These are phyloP conservation scores for Mystacornis crossleyi DNA, from an alignment of 2,113 vertebrate genomes.

Conservation along the genomic window DNA sequence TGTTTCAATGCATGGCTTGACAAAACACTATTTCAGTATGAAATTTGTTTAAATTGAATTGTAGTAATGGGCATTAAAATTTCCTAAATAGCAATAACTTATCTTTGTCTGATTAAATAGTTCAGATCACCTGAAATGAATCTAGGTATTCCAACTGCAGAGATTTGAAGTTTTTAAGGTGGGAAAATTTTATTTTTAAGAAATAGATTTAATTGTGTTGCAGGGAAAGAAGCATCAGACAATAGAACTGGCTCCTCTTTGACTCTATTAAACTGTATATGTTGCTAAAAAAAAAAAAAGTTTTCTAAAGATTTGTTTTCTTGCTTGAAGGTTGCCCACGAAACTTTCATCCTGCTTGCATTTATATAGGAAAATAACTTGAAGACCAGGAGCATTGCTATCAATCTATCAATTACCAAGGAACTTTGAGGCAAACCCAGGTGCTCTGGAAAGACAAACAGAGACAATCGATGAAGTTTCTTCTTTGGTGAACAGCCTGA, in stretches of 20 bases:
- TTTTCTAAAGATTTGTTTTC: background rate
- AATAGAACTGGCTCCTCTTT: background rate
- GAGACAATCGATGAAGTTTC: background rate
- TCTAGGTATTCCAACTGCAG: background rate
- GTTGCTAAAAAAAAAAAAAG: background rate
- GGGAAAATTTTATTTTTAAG: background rate
- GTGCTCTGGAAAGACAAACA: background rate
- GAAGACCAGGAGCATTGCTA: background rate
- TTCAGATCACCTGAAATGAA: background rate
- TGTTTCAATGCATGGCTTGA: background rate
- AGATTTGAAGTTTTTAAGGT: rapidly evolving
- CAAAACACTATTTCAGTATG: background rate
- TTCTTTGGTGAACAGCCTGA: background rate
- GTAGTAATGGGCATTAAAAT: background rate
- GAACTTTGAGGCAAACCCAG: background rate
- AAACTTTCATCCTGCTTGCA: background rate
- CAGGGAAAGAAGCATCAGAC: background rate
- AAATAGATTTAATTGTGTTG: background rate
- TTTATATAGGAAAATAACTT: background rate
- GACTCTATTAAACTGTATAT: background rate
- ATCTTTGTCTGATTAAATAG: background rate
- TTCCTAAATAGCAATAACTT: background rate
- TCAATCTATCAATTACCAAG: background rate
- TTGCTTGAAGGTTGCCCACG: background rate
- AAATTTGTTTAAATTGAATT: background rate